A percentile compares a stretch with the other conserved stretches of the same genome.
Conservation (phyloP, 1,140 invertebrate species). For the Drosophila elegans region DNA sequence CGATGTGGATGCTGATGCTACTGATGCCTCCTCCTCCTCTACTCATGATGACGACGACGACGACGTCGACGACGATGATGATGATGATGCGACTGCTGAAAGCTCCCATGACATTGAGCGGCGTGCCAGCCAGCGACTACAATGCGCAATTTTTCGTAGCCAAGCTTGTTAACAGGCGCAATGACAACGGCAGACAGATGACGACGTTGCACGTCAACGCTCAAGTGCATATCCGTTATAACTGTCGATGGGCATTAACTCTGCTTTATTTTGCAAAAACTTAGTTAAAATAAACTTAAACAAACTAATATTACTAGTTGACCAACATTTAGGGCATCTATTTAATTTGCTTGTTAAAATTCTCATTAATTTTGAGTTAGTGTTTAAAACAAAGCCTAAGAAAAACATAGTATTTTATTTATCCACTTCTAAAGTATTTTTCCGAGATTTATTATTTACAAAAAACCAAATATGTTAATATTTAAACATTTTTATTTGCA, state of each 20-base stretch:
- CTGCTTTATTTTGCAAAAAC: background rate
- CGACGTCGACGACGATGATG: constrained; percentile 20
- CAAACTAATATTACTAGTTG: background rate
- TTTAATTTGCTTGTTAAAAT: no score
- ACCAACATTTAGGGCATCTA: no score
- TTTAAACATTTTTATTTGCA: background rate
- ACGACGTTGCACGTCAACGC: constrained; percentile 65
- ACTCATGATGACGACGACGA: constrained; percentile 10
- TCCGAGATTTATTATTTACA: background rate
- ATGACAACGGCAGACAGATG: constrained; percentile 64
- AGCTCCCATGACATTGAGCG: constrained; percentile 80
- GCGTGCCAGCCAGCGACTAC: constrained; percentile 61
- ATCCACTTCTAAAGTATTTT: no score
- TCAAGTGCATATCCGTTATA: constrained; percentile 80
- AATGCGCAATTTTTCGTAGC: constrained; percentile 64
- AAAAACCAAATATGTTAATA: background rate
- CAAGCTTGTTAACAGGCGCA: constrained; percentile 66
- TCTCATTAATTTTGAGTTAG: no score
- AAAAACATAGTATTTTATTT: no score
- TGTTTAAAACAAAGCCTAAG: no score
- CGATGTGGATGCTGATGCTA: constrained; percentile 41
- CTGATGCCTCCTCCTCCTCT: constrained; percentile 19
- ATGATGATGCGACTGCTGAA: constrained; percentile 38
- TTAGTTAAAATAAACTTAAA: background rate
- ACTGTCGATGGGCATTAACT: constrained; percentile 70